Evolutionary conservation across 1,140 invertebrate species (phyloP).

Genomic region (Danaus plexippus): DNA sequence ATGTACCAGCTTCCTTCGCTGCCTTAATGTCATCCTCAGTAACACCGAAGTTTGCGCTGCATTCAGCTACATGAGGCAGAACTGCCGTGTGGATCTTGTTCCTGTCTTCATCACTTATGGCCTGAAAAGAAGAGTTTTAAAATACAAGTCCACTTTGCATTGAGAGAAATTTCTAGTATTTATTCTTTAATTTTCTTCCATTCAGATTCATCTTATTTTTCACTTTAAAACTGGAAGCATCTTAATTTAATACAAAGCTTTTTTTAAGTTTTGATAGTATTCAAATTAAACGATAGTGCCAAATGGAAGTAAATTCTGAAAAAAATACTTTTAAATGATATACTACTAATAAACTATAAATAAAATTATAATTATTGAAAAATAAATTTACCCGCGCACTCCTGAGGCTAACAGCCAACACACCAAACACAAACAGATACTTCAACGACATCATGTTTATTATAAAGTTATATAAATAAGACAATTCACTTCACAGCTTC

Average conservation of each 20-base stretch:
- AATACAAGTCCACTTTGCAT: not conserved
- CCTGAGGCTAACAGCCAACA: constrained; percentile 17
- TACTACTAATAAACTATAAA: too few relatives aligned
- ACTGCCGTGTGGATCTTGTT: constrained; percentile 28
- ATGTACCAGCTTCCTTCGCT: constrained; percentile 28
- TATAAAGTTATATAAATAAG: too few relatives aligned
- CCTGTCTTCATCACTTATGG: constrained; percentile 31
- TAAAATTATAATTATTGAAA: constrained; percentile 6
- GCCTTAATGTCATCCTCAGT: constrained; percentile 34
- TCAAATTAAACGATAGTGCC: too few relatives aligned
- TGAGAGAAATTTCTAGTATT: too few relatives aligned
- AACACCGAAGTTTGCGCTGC: constrained; percentile 26
- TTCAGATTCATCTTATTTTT: too few relatives aligned
- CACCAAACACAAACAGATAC: constrained; percentile 1
- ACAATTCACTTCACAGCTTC: constrained; percentile 4
- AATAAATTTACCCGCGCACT: constrained; percentile 16
- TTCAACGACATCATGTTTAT: constrained; percentile 4
- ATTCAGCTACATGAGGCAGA: constrained; percentile 26
- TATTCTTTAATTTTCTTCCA: too few relatives aligned
- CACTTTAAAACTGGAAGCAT: too few relatives aligned
- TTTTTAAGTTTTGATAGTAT: too few relatives aligned
- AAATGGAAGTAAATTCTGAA: too few relatives aligned
- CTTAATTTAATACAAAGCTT: too few relatives aligned
- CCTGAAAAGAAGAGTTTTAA: constrained; percentile 29
- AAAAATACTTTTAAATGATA: too few relatives aligned